Conservation (phyloP, 2,113 vertebrate species). For the Semnornis frantzii region DNA sequence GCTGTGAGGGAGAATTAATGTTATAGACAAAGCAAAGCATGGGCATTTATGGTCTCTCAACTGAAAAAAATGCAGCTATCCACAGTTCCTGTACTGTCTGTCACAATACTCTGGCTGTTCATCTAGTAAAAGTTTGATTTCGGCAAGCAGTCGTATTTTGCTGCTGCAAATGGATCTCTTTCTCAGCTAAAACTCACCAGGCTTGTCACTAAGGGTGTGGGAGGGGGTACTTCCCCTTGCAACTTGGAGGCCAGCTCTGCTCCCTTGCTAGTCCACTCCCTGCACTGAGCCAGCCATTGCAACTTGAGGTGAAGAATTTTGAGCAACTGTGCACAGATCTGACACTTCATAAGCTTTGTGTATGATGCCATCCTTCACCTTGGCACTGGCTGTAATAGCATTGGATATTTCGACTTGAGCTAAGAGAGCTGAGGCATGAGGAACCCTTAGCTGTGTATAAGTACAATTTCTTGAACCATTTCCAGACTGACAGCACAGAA, state of each 20-base stretch:
- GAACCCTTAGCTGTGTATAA: not conserved
- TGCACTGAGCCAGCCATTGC: not conserved
- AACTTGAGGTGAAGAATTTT: not conserved
- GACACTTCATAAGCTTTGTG: not conserved
- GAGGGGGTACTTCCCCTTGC: not conserved
- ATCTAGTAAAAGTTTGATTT: not conserved
- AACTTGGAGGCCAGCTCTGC: not conserved
- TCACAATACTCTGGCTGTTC: not conserved
- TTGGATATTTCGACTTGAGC: not conserved
- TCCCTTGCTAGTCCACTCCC: not conserved
- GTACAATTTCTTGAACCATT: not conserved
- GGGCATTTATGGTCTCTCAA: not conserved
- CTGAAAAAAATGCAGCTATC: not conserved
- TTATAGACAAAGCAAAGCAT: not conserved
- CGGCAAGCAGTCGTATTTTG: not conserved
- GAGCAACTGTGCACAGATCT: not conserved
- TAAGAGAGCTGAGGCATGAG: not conserved
- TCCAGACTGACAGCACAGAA: not conserved
- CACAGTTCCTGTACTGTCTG: not conserved
- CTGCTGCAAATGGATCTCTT: not conserved
- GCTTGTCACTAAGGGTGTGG: not conserved
- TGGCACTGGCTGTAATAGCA: not conserved
- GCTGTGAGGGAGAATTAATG: not conserved
- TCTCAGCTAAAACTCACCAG: not conserved
- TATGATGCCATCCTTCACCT: rapidly evolving